Evolutionary conservation across 2,113 vertebrate genomes (phyloP).

Genomic region (Climacteris rufus): DNA sequence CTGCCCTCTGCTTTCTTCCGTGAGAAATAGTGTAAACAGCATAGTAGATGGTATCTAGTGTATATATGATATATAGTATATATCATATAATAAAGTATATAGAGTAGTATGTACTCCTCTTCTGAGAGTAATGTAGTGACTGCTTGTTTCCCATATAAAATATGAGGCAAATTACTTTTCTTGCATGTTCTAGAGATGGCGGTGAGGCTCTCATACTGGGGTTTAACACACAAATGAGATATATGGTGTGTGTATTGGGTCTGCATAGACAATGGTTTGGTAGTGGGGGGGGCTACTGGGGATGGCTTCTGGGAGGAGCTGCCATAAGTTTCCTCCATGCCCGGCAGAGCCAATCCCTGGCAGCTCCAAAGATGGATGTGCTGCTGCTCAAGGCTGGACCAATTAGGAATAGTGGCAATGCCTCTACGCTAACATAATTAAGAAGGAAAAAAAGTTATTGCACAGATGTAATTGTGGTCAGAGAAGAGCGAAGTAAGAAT

Average conservation of each 20-base stretch:
- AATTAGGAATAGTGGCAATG: not conserved
- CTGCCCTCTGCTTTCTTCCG: not conserved
- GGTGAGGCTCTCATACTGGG: not conserved
- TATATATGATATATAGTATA: not conserved
- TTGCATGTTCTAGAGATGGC: not conserved
- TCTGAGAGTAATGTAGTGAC: not conserved
- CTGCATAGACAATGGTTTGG: not conserved
- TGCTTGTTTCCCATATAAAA: not conserved
- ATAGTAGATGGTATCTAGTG: not conserved
- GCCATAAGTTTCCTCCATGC: not conserved
- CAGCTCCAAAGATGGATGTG: not conserved
- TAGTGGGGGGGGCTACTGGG: not conserved
- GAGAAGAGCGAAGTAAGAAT: no score
- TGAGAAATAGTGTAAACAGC: not conserved
- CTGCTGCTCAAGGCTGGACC: not conserved
- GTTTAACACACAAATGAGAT: not conserved
- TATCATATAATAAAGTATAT: not conserved
- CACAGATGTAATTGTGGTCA: no score
- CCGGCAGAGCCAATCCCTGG: not conserved
- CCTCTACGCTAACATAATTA: not conserved
- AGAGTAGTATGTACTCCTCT: not conserved
- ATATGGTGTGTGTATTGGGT: not conserved
- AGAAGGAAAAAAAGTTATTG: not conserved
- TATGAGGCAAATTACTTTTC: not conserved
- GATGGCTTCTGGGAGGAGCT: not conserved